Conservation (phyloP, 2,888 invertebrate genomes). For the Marronus borbonicus region DNA sequence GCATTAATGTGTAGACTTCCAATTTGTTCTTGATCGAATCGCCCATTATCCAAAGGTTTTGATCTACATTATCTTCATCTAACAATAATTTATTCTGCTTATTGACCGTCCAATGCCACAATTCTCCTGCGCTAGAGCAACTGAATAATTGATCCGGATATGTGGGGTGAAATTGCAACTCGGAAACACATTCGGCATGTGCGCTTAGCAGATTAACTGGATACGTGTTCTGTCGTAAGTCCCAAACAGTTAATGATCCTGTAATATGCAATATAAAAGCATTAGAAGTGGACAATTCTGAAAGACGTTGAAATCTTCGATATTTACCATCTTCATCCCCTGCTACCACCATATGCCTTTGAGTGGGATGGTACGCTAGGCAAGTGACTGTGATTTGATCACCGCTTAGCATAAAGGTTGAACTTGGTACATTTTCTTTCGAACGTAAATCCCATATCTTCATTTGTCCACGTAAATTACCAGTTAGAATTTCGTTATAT, state of each 20-base stretch:
- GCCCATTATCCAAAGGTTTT: constrained; percentile 78
- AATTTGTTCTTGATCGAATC: constrained; percentile 80
- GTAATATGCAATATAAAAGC: constrained; percentile 39
- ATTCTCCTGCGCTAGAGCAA: constrained; percentile 85
- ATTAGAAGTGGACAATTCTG: too few relatives aligned
- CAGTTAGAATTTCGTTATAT: constrained; percentile 83
- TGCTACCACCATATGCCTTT: constrained; percentile 86
- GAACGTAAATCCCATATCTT: constrained; percentile 90
- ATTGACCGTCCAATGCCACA: constrained; percentile 92
- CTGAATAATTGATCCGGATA: constrained; percentile 89
- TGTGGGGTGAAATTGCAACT: constrained; percentile 89
- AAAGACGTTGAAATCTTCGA: too few relatives aligned
- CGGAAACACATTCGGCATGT: constrained; percentile 83
- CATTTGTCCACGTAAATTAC: constrained; percentile 91
- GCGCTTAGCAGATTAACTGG: constrained; percentile 88
- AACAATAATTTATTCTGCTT: constrained; percentile 54
- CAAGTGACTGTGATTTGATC: constrained; percentile 83
- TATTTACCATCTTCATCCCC: constrained; percentile 84
- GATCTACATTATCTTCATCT: constrained; percentile 59
- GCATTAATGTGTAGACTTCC: constrained; percentile 83
- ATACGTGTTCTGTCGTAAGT: constrained; percentile 86
- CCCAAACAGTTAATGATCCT: constrained; percentile 90
- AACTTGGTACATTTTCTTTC: constrained; percentile 76
- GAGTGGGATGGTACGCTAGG: constrained; percentile 88
- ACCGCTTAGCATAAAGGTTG: constrained; percentile 83